phyloP scores from a whole-genome alignment of 35 echinoderm and acorn worm genomes.

The Eucidaris tribuloides region DNA sequence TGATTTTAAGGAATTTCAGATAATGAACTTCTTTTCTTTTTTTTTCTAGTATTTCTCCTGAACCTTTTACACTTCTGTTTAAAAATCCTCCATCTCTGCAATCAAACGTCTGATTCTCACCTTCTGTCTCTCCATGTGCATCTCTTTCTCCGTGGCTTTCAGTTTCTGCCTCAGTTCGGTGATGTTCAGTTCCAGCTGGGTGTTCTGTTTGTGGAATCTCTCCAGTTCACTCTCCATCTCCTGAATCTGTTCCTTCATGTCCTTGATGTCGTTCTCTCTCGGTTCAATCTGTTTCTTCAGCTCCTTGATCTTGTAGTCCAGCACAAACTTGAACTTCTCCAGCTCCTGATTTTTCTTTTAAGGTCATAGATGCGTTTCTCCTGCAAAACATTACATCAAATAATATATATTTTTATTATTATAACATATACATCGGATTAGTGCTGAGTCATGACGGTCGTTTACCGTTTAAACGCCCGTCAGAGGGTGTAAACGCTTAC shows the following conservation, averaged over 20 bases:
- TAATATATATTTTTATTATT: no score
- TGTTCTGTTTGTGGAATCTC: slow-evolving; percentile 99
- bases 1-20: no score
- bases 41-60: no score
- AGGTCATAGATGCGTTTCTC: slow-evolving; percentile 99
- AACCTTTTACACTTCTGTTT: no score
- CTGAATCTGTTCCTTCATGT: slow-evolving; percentile 99
- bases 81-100: no score
- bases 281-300: slow-evolving; percentile 99
- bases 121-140: slow-evolving; percentile 88
- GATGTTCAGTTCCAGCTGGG: slow-evolving; percentile 91
- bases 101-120: no score
- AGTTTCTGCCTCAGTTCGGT: slow-evolving; percentile 93
- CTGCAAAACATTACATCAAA: no score
- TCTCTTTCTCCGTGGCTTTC: slow-evolving; percentile 98
- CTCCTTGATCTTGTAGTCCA: slow-evolving; percentile 99
- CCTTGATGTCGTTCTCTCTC: slow-evolving; percentile 98
- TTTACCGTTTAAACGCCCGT: no score
- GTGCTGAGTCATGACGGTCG: no score
- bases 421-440: no score
- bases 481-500: no score
- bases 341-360: slow-evolving; percentile 99
- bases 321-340: slow-evolving; percentile 99
- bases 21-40: no score
- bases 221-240: slow-evolving; percentile 99